These are phyloP conservation scores for Rhinatrema bivittatum DNA, from an alignment of 2,797 vertebrate genomes.

Conservation along the genomic window DNA sequence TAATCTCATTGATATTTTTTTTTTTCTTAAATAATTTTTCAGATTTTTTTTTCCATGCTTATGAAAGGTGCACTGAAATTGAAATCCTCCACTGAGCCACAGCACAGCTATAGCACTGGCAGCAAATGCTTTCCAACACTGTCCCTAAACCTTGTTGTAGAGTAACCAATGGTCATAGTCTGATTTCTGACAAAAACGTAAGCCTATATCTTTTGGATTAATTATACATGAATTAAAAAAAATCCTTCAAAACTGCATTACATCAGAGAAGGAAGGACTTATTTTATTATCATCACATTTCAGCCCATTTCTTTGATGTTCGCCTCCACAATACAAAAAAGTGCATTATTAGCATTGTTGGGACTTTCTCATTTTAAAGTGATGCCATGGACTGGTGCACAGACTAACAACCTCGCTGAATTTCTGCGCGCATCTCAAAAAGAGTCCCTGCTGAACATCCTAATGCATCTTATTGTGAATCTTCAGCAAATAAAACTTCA, in stretches of 20 bases:
- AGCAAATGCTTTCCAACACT: too few relatives aligned
- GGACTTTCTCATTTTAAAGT: slow-evolving; percentile 34
- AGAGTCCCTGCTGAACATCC: slow-evolving; percentile 63
- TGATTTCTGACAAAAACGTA: too few relatives aligned
- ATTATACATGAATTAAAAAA: slow-evolving; percentile 7
- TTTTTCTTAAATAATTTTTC: too few relatives aligned
- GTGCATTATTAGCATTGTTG: slow-evolving; percentile 15
- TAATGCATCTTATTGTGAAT: slow-evolving; percentile 67
- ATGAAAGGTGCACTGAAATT: too few relatives aligned
- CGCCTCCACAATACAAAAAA: slow-evolving; percentile 19
- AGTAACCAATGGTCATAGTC: slow-evolving; percentile 15
- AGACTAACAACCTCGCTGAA: slow-evolving; percentile 60
- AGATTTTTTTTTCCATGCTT: too few relatives aligned
- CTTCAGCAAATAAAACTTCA: slow-evolving; percentile 77
- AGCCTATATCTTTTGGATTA: slow-evolving; percentile 7
- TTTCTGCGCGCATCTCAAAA: slow-evolving; percentile 55
- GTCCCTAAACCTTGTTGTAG: too few relatives aligned
- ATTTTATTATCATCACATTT: slow-evolving; percentile 19
- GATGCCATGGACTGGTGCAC: slow-evolving; percentile 54
- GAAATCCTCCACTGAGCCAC: too few relatives aligned
- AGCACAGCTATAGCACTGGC: too few relatives aligned
- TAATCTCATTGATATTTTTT: too few relatives aligned
- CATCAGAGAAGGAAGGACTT: slow-evolving; percentile 19
- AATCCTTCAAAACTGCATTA: neutral
- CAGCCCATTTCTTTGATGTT: too few relatives aligned